phyloP scores from a whole-genome alignment of 1,140 invertebrate species.

The Hycleus phaleratus region DNA sequence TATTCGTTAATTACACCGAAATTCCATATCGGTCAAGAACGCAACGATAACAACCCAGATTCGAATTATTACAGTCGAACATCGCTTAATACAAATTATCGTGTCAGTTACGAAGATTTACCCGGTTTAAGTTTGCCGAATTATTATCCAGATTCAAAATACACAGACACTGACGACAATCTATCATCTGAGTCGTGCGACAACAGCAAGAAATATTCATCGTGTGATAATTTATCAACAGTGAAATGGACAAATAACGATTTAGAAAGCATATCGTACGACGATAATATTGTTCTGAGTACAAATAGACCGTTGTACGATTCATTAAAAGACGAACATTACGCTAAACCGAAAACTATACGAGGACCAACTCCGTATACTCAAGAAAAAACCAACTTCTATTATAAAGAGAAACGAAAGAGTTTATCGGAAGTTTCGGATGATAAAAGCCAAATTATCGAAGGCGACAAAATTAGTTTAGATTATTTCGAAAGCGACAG shows the following conservation, averaged over 20 bases:
- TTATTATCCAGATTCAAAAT: constrained; percentile 41
- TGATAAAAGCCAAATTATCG: constrained; percentile 2
- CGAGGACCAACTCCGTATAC: constrained; percentile 31
- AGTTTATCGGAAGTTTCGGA: constrained; percentile 14
- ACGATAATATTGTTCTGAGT: constrained; percentile 36
- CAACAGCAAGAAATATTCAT: constrained; percentile 10
- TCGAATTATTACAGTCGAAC: constrained; percentile 55
- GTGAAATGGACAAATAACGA: constrained; percentile 9
- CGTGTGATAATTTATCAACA: constrained; percentile 21
- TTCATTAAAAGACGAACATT: constrained; percentile 20
- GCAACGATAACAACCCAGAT: constrained; percentile 46
- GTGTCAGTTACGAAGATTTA: constrained; percentile 24
- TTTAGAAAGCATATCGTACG: constrained; percentile 34
- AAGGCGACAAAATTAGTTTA: constrained; percentile 18
- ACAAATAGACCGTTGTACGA: constrained; percentile 31
- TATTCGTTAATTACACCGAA: constrained; percentile 8
- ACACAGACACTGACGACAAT: constrained; percentile 41
- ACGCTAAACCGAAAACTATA: constrained; percentile 31
- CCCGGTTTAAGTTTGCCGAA: constrained; percentile 37
- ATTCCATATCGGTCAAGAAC: constrained; percentile 14
- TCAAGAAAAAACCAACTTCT: constrained; percentile 17
- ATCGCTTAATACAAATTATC: constrained; percentile 19
- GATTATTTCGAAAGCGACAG: constrained; percentile 32
- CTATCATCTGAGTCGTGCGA: constrained; percentile 2
- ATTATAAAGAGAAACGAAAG: constrained; percentile 16